Evolutionary conservation across 2,888 invertebrate genomes (phyloP), one percentile per base, ranked within the genome.

Genomic region (Lepidochrysops patricia): DNA sequence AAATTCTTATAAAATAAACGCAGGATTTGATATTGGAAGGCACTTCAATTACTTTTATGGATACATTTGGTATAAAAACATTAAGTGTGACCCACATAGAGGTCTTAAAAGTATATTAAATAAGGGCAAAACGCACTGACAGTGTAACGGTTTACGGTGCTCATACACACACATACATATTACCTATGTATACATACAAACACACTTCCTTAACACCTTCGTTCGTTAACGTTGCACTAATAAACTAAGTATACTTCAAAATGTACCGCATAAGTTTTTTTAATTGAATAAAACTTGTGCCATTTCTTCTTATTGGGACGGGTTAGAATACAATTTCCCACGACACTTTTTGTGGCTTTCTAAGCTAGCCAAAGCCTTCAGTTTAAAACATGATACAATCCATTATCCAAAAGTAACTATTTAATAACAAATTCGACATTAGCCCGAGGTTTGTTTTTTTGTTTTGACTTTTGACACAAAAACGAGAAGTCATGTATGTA

Each of bases 401-500:
- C 7, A 29, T 29, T 4, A 29, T 29, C 2, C 29, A 4, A 29
- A 29, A 6, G 7, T 29, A 29, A 29, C 7, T 6, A 9, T 29
- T 9, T 29, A n/a, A 29, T 29, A 29, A 29, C n/a, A 29, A 29
- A 9, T 29, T 5, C 7, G 7, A 3, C 9, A 9, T 4, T 43
- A 12, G 15, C 19, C 19, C 2, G 12, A 23, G 43, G 43, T 9
- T 9, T 7, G 19, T 43, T 23, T 9, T 64, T 62, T 62, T 26
- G 64, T 62, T 23, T 35, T 35, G 50, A 25, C 50, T 62, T 23
- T 35, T 35, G 50, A 25, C 50, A 34, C 34, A 23, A 62, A 68
- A 72, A 68, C 70, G 69, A 70, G 68, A 72, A 63, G 67, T 63
- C 70, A 63, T 62, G 64, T 69, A 63, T 62, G 64, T 67, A 62